Evolutionary conservation across 2,888 invertebrate species (phyloP), one percentile per base, ranked within the genome.

Genomic region (Sycophila texana): DNA sequence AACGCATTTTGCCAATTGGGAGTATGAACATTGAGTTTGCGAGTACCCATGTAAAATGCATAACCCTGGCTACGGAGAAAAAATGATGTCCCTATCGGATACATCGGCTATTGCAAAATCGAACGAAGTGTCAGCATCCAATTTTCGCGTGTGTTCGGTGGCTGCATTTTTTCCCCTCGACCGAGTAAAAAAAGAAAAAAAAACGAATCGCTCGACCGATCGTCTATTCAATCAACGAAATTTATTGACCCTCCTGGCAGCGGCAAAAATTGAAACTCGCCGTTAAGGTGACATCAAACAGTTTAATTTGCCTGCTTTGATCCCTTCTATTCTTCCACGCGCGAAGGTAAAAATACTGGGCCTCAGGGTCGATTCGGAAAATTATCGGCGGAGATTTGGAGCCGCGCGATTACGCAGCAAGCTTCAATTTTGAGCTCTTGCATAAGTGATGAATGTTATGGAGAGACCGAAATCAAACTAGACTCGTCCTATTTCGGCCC

Each of bases 91-190:
- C 39, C 30, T 18, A 3, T 47, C 14, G 16, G 49, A 26, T 18
- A 12, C 16, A n/a, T 53, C 20, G 61, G 30, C 57, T 63, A 70
- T 76, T 49, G 30, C 39, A 70, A 76, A 74, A 76, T 70, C 55
- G 63, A 57, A 55, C 65, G 47, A 76, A 76, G 57, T 55, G 70
- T 70, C 70, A 63, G 53, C 68, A 49, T 76, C 53, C 63, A 63
- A 70, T 70, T 60, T 74, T 58, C 58, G 14, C 47, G 18, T 53
- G 53, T 53, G 53, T 4, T 47, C n/a, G 16, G 16, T 4, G 30
- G n/a, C 57, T n/a, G 47, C 63, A 57, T 70, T 70, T 12, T 26
- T 39, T 4, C 53, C 49, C 18, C 49, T 39, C 39, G 39, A 2
- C 3, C 39, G 39, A 39, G 39, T 39, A 39, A 39, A 39, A 39